These are phyloP conservation scores for Haemorhous mexicanus DNA, from an alignment of 2,113 vertebrate species.

Conservation along the genomic window DNA sequence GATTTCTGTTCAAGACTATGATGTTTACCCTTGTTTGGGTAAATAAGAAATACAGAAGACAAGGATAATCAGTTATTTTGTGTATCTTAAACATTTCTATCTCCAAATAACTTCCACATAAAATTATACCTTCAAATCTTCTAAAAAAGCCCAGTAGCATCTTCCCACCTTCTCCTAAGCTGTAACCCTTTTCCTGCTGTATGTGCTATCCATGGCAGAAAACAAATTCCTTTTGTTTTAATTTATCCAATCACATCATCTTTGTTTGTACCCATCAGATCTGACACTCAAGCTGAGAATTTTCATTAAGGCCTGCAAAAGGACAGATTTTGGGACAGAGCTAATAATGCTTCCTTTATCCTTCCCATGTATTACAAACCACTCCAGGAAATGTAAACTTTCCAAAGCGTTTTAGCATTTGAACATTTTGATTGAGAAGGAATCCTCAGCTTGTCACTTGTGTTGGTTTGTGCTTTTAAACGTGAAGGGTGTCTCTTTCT, in stretches of 20 bases:
- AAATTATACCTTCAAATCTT: background rate
- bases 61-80: background rate
- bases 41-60: background rate
- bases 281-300: conserved; percentile 38
- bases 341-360: background rate
- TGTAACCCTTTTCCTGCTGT: background rate
- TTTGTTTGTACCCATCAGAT: background rate
- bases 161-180: background rate
- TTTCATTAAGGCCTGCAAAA: conserved; percentile 27
- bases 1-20: background rate
- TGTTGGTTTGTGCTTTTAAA: background rate
- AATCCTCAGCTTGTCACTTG: background rate
- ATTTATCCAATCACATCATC: background rate
- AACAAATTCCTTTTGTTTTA: background rate
- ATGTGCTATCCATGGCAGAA: background rate
- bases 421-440: background rate
- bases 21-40: background rate
- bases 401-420: background rate
- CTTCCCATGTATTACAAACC: background rate
- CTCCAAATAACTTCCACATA: background rate
- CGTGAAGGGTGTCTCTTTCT: background rate
- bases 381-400: background rate
- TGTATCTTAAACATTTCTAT: background rate
- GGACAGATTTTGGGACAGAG: background rate
- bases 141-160: background rate